Base-by-base conservation (phyloP, 1,140 invertebrate genomes). In the Acarapis woodi region DNA sequence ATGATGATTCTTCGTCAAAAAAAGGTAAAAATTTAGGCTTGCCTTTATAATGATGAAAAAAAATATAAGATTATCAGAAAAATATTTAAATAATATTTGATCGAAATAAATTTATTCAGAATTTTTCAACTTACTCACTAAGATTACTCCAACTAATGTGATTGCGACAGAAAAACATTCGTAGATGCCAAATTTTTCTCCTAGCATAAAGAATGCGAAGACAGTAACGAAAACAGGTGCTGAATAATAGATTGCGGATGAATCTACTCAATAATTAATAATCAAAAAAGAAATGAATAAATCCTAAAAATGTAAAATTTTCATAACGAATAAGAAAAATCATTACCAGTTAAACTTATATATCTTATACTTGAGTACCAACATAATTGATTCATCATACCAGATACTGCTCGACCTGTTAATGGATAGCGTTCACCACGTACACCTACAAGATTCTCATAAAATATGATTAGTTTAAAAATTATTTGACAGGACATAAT, bases 201-300 rank as follows among this genome's bases (percentile, higher is more conserved):
- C 52, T 0, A 63, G 47, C 29, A 62, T 55, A 15, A 64, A 28
- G 42, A 59, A 62, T 3, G 61, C 63, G 20, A 65, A 43, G 1
- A 56, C 50, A 38, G 61, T 58, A 6, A 62, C 61, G 16, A 62
- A 57, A 0, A 63, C 57, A 4, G 61, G 62, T 14, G 61, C 63
- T 44, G 59, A 62, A 42, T 63, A 61, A 43, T 63, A 63, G 15
- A 65, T 63, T 3, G 62, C 59, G 1, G 62, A 62, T 5, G 63
- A 62, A 51, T 64, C 61, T 2, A n/a, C n/a, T n/a, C n/a, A n/a
- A n/a, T n/a, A n/a, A n/a, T n/a, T n/a, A n/a, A 61, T 60, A 15
- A 65, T 38, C 12, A 63, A 60, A 26, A 65, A n/a, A n/a, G n/a
- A n/a, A n/a, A n/a, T n/a, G n/a, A n/a, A n/a, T n/a, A n/a, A n/a